These are phyloP conservation scores for Chymomyza procnemis DNA, from an alignment of 2,888 invertebrate genomes.

Conservation along the genomic window DNA sequence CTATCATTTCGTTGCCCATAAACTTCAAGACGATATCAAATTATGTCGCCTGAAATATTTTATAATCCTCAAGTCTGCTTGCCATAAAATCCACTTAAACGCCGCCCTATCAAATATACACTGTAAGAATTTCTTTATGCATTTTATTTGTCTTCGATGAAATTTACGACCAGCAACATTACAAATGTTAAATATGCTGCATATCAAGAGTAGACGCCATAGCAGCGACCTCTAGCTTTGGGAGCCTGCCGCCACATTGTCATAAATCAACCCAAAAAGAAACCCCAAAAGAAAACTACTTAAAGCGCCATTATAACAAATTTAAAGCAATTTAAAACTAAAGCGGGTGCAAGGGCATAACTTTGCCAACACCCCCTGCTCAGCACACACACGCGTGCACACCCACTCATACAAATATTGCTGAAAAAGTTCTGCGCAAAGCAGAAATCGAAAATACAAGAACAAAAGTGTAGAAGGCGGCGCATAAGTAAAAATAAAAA, in stretches of 20 bases:
- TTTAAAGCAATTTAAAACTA: conserved; percentile 72
- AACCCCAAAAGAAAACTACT: conserved; percentile 67
- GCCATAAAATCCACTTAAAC: not conserved
- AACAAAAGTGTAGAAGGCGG: conserved; percentile 1
- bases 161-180: not conserved
- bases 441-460: conserved; percentile 20
- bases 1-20: not conserved
- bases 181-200: conserved; percentile 55
- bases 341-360: conserved; percentile 25
- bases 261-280: conserved; percentile 61
- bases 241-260: conserved; percentile 13
- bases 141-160: conserved; percentile 5
- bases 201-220: conserved; percentile 39
- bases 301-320: conserved; percentile 73
- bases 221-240: not conserved
- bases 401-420: conserved; percentile 35
- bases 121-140: not conserved
- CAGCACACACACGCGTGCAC: not conserved
- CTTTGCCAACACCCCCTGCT: not conserved
- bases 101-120: not conserved
- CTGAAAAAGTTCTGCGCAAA: conserved; percentile 41
- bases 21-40: not conserved
- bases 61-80: not conserved
- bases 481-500: conserved; percentile 4
- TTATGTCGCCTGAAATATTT: not conserved